Evolutionary conservation across 2,797 vertebrate species (phyloP), one percentile per base, ranked within the genome.

Genomic region (Chromobotia macracanthus): DNA sequence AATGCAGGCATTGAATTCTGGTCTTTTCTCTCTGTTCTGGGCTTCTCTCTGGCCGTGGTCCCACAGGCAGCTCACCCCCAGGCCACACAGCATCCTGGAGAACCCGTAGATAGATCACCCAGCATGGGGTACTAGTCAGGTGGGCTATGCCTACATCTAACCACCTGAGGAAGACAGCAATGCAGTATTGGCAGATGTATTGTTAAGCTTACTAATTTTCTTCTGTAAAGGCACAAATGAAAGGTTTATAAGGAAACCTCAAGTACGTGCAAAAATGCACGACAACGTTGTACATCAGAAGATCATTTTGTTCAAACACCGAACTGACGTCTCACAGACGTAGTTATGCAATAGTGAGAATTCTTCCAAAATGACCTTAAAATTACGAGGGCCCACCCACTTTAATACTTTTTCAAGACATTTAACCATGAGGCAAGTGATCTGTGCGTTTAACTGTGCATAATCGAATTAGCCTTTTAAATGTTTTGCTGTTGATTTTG

Each of bases 31-130:
- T 87, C 65, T 97, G 95, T 88, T 86, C 92, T 80, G 80, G 93
- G 25, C 89, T 96, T 10, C 76, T 92, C 6, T 90, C 90, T 8
- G 94, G 93, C 18, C 92, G 92, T 7, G 95, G 95, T 13, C 89
- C 88, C 23, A 89, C 91, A 3, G 95, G 96, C 75, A 98, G 84
- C 1, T 88, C 85, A 69, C 96, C 96, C 0, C 95, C 95, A 0
- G 96, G 96, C 97, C 96, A 97, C 70, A 98, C 94, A 15, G 96
- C 94, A 64, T 98, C 95, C 88, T 94, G 96, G 7, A 99, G 90
- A 83, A 97, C 90, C 72, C 89, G 94, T 1, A 98, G 94, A 86
- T 97, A 97, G 80, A 96, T 95, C 18, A 96, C 95, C 97, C 97
- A 97, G 35, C 92, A 95, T 79, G 95, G 93, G 73, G 95, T 93